Evolutionary conservation across 2,888 invertebrate genomes (phyloP).

Genomic region (Phyto melanocephala): DNA sequence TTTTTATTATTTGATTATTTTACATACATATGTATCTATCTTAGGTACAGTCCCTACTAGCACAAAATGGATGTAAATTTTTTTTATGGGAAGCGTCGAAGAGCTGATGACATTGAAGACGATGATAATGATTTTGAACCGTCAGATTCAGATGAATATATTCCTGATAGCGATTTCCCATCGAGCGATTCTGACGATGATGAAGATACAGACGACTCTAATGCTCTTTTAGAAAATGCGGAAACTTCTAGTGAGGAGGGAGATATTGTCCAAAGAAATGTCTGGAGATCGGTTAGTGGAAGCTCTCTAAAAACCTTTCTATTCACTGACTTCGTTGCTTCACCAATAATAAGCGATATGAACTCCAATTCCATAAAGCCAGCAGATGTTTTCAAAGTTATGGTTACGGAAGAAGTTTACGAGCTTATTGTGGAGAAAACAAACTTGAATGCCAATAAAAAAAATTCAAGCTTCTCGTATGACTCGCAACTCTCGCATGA

Average conservation of each 20-base stretch:
- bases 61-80: no score
- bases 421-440: not conserved
- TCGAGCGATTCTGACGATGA: not conserved
- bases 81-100: no score
- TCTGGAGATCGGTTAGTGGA: slow-evolving; percentile 30
- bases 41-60: no score
- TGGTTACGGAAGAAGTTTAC: not conserved
- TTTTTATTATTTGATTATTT: no score
- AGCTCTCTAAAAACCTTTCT: not conserved
- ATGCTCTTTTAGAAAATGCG: not conserved
- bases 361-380: slow-evolving; percentile 21
- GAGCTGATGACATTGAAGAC: no score
- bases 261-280: slow-evolving; percentile 22
- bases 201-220: not conserved
- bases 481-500: slow-evolving; percentile 4
- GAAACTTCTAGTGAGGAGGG: slow-evolving; percentile 28
- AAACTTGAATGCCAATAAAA: not conserved
- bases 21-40: no score
- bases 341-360: not conserved
- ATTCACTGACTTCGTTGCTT: slow-evolving; percentile 8
- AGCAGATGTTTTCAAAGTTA: slow-evolving; percentile 34
- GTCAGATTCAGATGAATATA: not conserved
- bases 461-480: not conserved
- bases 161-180: not conserved
- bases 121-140: not conserved